Evolutionary conservation across 2,888 invertebrate species (phyloP).

Genomic region (Oxycera nigricornis): DNA sequence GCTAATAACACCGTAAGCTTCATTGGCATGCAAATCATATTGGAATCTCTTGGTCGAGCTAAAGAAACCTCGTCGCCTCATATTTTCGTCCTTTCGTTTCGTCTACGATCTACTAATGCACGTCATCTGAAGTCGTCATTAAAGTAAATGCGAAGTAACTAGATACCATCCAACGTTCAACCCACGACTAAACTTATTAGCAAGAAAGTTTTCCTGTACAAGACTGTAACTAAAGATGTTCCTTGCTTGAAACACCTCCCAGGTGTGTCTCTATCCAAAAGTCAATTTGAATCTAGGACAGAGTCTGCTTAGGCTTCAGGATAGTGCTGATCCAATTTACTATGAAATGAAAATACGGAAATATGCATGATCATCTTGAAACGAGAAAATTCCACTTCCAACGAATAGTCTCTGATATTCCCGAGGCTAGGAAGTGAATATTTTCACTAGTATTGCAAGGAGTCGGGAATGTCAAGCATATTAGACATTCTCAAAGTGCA

Average conservation of each 20-base stretch:
- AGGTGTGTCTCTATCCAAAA: neutral
- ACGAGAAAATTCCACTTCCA: neutral
- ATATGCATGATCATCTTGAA: neutral
- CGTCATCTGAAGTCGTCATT: too few relatives aligned
- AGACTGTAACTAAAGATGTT: neutral
- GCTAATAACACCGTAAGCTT: too few relatives aligned
- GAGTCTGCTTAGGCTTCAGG: neutral
- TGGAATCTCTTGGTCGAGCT: too few relatives aligned
- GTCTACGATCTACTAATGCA: too few relatives aligned
- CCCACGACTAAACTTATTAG: too few relatives aligned
- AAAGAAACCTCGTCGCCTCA: too few relatives aligned
- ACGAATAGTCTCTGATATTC: neutral
- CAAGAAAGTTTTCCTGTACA: neutral
- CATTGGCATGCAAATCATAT: too few relatives aligned
- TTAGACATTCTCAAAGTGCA: too few relatives aligned
- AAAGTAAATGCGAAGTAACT: too few relatives aligned
- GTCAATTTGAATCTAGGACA: neutral
- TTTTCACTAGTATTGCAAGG: neutral
- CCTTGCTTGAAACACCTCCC: neutral
- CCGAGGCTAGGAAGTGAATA: neutral
- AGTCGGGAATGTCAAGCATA: neutral
- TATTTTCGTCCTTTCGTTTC: too few relatives aligned
- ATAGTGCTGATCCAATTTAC: conserved; percentile 2
- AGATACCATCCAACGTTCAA: too few relatives aligned
- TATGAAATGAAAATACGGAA: neutral